phyloP scores from a whole-genome alignment of 2,797 vertebrate species.

The Pseudochaenichthys georgianus region DNA sequence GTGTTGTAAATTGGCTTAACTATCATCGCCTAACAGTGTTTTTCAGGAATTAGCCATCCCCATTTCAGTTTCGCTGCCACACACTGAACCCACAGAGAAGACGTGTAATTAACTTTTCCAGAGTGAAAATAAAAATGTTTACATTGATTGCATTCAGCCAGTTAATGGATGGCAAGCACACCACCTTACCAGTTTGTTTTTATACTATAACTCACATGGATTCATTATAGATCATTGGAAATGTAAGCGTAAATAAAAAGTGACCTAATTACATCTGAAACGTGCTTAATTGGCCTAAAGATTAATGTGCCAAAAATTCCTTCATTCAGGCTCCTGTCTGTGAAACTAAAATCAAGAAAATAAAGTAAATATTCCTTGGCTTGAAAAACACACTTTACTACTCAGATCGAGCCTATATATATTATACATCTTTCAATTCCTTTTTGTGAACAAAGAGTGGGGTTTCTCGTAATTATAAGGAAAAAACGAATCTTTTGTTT shows the following conservation, averaged over 20 bases:
- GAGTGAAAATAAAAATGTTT: slow-evolving; percentile 1
- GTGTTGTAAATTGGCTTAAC: not conserved
- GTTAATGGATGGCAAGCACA: not conserved
- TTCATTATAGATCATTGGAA: not conserved
- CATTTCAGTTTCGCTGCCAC: not conserved
- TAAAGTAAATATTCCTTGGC: not conserved
- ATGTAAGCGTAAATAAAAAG: slow-evolving; percentile 11
- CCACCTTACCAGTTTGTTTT: not conserved
- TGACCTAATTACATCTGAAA: slow-evolving; percentile 3
- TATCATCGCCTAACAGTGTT: not conserved
- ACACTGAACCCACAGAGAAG: not conserved
- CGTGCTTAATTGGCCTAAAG: not conserved
- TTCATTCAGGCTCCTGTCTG: slow-evolving; percentile 17
- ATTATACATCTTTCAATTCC: not conserved
- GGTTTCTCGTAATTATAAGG: not conserved
- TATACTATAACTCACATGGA: not conserved
- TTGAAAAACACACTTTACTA: not conserved
- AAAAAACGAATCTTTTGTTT: not conserved
- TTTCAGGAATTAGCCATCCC: not conserved
- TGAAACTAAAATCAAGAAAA: too few relatives aligned
- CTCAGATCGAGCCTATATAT: too few relatives aligned
- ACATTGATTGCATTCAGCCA: not conserved
- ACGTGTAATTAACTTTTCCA: slow-evolving; percentile 5
- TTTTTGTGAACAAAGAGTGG: not conserved
- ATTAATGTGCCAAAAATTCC: not conserved